phyloP scores from a whole-genome alignment of 2,888 invertebrate genomes.

The Tetropium fuscum region DNA sequence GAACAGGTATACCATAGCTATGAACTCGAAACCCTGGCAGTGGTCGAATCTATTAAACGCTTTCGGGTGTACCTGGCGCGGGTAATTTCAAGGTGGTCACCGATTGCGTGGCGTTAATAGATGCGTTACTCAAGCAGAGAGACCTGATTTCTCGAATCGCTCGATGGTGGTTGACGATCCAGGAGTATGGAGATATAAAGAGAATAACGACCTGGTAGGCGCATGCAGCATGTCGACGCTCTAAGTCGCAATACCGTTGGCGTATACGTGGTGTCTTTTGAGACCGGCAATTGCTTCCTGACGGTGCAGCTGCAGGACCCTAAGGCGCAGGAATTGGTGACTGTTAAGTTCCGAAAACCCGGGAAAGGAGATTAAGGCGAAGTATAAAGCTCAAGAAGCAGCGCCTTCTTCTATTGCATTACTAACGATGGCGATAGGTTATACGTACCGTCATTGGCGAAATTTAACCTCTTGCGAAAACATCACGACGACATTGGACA shows the following conservation, averaged over 20 bases:
- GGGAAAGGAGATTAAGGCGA: constrained; percentile 16
- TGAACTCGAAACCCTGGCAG: constrained; percentile 41
- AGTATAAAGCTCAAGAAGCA: constrained; percentile 33
- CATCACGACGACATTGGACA: constrained; percentile 8
- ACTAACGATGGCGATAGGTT: constrained; percentile 16
- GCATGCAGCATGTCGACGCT: constrained; percentile 24
- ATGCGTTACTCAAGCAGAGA: constrained; percentile 36
- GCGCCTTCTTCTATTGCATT: constrained; percentile 21
- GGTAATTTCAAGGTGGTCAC: constrained; percentile 39
- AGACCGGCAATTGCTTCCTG: constrained; percentile 42
- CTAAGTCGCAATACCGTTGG: constrained; percentile 5
- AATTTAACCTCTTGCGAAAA: constrained; percentile 18
- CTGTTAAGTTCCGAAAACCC: neutral
- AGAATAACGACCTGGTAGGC: constrained; percentile 25
- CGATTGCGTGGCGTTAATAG: constrained; percentile 37
- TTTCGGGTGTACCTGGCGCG: constrained; percentile 21
- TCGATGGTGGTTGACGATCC: constrained; percentile 40
- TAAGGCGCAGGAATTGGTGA: constrained; percentile 7
- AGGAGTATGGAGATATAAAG: constrained; percentile 43
- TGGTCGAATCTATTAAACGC: constrained; percentile 29
- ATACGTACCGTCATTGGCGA: constrained; percentile 22
- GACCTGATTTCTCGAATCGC: constrained; percentile 43
- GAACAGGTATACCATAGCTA: constrained; percentile 46
- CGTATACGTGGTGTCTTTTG: constrained; percentile 2
- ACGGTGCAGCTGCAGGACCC: constrained; percentile 39